phyloP scores from a whole-genome alignment of 2,797 vertebrate genomes.

The Potorous gilbertii region DNA sequence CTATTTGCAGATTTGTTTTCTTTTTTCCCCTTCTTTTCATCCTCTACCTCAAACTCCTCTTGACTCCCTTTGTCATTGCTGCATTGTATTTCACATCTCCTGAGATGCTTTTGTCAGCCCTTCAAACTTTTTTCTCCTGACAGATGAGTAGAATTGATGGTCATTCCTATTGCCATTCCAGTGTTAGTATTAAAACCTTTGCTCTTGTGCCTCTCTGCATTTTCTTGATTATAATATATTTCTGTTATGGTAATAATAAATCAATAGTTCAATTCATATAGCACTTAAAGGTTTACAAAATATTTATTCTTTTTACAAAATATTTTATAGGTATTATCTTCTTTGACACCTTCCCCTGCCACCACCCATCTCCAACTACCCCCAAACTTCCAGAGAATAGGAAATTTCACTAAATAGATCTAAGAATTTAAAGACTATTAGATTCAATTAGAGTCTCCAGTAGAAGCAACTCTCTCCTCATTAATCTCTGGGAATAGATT shows the following conservation, averaged over 20 bases:
- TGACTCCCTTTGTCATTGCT: background rate
- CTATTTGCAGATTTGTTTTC: conserved; percentile 52
- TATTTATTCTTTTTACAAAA: background rate
- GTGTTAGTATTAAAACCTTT: background rate
- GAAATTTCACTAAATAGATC: background rate
- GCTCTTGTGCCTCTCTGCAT: background rate
- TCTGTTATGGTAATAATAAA: background rate
- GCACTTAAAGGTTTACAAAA: background rate
- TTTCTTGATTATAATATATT: background rate
- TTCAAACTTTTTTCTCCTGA: background rate
- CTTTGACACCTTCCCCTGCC: background rate
- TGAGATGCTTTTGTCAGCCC: background rate
- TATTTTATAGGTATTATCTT: background rate
- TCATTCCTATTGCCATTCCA: background rate
- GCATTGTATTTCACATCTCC: background rate
- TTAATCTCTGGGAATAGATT: background rate
- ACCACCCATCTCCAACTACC: background rate
- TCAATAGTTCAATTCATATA: background rate
- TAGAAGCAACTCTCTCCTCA: background rate
- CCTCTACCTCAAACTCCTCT: background rate
- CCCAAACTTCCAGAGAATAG: background rate
- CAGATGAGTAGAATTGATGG: background rate
- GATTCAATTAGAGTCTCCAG: background rate
- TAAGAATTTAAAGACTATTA: background rate
- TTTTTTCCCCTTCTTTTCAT: conserved; percentile 62